Evolutionary conservation across 2,113 vertebrate genomes (phyloP).

Genomic region (mouse (Mus musculus)): DNA sequence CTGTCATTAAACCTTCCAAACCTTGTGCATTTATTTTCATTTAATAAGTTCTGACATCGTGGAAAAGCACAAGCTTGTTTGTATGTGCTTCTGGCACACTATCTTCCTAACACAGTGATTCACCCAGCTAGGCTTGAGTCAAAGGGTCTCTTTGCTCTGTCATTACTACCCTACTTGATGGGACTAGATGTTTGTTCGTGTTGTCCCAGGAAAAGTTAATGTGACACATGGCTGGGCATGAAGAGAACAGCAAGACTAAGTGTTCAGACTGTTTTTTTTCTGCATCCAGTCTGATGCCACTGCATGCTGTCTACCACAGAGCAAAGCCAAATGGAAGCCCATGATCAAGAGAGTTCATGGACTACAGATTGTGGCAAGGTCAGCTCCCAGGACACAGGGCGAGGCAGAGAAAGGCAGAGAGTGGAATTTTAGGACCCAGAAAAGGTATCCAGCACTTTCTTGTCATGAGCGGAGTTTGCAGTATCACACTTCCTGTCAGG

Average conservation of each 20-base stretch:
- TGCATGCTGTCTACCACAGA: neutral
- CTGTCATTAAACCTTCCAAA: neutral
- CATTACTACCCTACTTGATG: neutral
- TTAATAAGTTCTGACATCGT: neutral
- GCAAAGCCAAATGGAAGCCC: slow-evolving; percentile 52
- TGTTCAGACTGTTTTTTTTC: neutral
- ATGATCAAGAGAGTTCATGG: neutral
- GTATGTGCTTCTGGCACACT: neutral
- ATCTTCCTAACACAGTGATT: neutral
- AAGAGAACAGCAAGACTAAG: neutral
- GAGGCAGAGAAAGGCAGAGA: neutral
- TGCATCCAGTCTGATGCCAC: neutral
- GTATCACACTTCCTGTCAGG: neutral
- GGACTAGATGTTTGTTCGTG: neutral
- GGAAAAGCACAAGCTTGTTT: neutral
- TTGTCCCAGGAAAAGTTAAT: neutral
- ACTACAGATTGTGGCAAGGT: neutral
- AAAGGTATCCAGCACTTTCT: neutral
- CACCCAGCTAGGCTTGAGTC: neutral
- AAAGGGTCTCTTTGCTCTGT: neutral
- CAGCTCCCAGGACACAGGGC: neutral
- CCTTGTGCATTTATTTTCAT: neutral
- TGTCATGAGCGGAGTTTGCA: neutral
- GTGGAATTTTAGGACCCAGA: neutral
- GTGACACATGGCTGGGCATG: neutral